These are phyloP conservation scores for Amiota mariae DNA, from an alignment of 2,888 invertebrate genomes.

Conservation along the genomic window DNA sequence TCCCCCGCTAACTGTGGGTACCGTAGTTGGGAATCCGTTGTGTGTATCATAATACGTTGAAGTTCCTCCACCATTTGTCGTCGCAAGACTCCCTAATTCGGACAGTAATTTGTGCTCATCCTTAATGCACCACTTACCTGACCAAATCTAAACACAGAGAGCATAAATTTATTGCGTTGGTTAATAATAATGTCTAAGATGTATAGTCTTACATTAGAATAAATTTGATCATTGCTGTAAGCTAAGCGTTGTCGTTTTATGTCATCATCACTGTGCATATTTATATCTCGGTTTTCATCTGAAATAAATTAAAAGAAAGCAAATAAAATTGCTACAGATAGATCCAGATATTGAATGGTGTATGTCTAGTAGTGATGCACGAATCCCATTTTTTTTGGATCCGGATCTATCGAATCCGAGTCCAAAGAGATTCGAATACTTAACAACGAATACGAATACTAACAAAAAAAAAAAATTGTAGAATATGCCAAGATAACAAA, in stretches of 20 bases:
- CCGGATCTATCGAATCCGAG: too few relatives aligned
- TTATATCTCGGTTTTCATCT: constrained; percentile 92
- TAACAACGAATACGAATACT: too few relatives aligned
- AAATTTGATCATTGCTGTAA: constrained; percentile 92
- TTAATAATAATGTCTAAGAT: constrained; percentile 5
- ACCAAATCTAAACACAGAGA: constrained; percentile 80
- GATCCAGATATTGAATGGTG: too few relatives aligned
- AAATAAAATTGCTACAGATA: too few relatives aligned
- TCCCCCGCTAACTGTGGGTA: constrained; percentile 52
- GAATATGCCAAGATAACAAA: too few relatives aligned
- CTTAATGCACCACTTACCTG: constrained; percentile 92
- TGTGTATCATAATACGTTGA: constrained; percentile 76
- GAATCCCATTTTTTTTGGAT: too few relatives aligned
- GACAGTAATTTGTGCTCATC: constrained; percentile 91
- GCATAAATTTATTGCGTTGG: neutral
- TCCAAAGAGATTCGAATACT: too few relatives aligned
- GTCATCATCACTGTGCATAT: constrained; percentile 90
- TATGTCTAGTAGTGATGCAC: too few relatives aligned
- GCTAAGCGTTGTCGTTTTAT: constrained; percentile 89
- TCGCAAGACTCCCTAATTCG: constrained; percentile 81
- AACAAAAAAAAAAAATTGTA: too few relatives aligned
- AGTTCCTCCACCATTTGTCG: constrained; percentile 63
- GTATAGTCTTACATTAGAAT: constrained; percentile 84
- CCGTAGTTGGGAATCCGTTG: constrained; percentile 65
- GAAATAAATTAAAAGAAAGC: constrained; percentile 62